Conservation (phyloP, 1,140 invertebrate species). For the Drepana arcuata region DNA sequence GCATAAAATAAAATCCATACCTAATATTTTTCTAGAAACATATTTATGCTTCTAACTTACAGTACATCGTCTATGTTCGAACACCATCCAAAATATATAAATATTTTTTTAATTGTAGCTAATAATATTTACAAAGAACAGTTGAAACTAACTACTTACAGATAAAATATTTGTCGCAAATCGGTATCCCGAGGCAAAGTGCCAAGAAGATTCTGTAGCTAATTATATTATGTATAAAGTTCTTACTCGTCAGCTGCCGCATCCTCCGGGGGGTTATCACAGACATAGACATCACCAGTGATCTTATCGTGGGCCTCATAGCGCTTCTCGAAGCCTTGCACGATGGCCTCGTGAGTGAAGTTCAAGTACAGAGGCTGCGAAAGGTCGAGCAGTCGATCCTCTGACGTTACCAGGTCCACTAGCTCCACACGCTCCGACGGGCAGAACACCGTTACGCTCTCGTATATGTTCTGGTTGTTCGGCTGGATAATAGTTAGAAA, state of each 20-base stretch:
- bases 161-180: too few relatives aligned
- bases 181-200: too few relatives aligned
- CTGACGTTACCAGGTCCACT: slow-evolving; percentile 78
- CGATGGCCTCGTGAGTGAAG: slow-evolving; percentile 84
- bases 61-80: too few relatives aligned
- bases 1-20: too few relatives aligned
- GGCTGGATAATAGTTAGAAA: slow-evolving; percentile 76
- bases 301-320: slow-evolving; percentile 81
- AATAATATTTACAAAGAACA: too few relatives aligned
- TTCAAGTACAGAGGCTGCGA: slow-evolving; percentile 84
- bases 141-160: too few relatives aligned
- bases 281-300: slow-evolving; percentile 83
- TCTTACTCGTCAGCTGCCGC: slow-evolving; percentile 72
- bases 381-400: slow-evolving; percentile 85
- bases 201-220: too few relatives aligned
- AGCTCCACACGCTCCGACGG: slow-evolving; percentile 80
- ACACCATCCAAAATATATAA: too few relatives aligned
- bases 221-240: too few relatives aligned
- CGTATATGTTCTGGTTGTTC: slow-evolving; percentile 81
- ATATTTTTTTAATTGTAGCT: too few relatives aligned
- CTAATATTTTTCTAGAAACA: too few relatives aligned
- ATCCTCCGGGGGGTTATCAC: slow-evolving; percentile 73
- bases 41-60: too few relatives aligned
- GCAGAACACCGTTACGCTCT: slow-evolving; percentile 87
- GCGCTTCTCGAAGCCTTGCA: slow-evolving; percentile 76